Percentiles rank a stretch among this genome's conserved stretches.
These are phyloP conservation scores for Drosophila seguyi DNA, from an alignment of 1,140 invertebrate species.

Conservation along the genomic window DNA sequence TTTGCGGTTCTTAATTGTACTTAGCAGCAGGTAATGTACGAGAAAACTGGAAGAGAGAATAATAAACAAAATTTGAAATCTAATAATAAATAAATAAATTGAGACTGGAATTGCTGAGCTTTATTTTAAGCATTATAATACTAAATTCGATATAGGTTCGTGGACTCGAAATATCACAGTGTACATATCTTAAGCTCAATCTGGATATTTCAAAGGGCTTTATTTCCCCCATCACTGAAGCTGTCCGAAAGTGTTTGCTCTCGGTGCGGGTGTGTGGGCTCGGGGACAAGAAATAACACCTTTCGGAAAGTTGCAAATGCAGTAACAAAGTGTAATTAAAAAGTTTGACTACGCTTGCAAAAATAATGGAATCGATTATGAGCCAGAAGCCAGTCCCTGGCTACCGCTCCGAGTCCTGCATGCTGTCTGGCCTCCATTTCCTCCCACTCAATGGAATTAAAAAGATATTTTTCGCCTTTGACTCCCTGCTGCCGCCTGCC, in stretches of 20 bases:
- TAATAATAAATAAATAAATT: background rate
- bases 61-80: too few relatives aligned
- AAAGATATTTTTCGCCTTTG: slow-evolving; percentile 53
- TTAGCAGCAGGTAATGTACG: too few relatives aligned
- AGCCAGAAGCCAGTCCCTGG: slow-evolving; percentile 28
- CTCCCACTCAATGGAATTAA: slow-evolving; percentile 62
- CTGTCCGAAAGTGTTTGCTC: slow-evolving; percentile 39
- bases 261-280: slow-evolving; percentile 17
- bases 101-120: too few relatives aligned
- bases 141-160: too few relatives aligned
- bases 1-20: background rate
- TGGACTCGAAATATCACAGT: background rate
- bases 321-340: slow-evolving; percentile 77
- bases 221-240: background rate
- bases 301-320: slow-evolving; percentile 62
- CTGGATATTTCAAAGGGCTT: background rate
- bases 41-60: background rate
- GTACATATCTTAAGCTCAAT: background rate
- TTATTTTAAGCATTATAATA: background rate
- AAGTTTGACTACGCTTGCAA: slow-evolving; percentile 65
- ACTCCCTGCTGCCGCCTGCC: slow-evolving; percentile 44
- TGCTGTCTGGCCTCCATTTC: background rate
- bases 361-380: slow-evolving; percentile 79
- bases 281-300: slow-evolving; percentile 50
- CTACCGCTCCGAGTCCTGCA: slow-evolving; percentile 1